A percentile compares a stretch with the other conserved stretches of the same genome.
Conservation (phyloP, 2,797 vertebrate species). For the Limnodromus scolopaceus region DNA sequence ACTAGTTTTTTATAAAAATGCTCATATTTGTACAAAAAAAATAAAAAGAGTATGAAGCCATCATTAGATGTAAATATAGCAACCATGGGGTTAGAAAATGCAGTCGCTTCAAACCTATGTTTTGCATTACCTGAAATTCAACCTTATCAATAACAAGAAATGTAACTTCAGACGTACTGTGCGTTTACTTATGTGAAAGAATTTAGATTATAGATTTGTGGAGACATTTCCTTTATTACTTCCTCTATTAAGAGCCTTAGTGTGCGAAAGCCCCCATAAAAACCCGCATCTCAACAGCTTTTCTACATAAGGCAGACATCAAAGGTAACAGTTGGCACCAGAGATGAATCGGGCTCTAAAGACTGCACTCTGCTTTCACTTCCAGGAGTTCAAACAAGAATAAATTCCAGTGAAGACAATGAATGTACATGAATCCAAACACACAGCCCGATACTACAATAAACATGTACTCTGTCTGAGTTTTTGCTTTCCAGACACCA, state of each 20-base stretch:
- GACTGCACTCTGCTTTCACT: not conserved
- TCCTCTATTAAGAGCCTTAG: not conserved
- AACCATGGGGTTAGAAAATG: not conserved
- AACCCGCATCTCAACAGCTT: not conserved
- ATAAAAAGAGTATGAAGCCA: not conserved
- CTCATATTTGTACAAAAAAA: not conserved
- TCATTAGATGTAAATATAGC: not conserved
- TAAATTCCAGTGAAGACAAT: not conserved
- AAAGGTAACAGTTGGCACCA: constrained; percentile 40
- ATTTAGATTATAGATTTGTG: not conserved
- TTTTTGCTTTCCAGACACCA: not conserved
- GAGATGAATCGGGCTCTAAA: not conserved
- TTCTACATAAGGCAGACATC: not conserved
- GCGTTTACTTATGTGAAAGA: not conserved
- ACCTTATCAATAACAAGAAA: not conserved
- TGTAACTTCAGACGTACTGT: not conserved
- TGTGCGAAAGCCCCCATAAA: not conserved
- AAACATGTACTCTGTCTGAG: not conserved
- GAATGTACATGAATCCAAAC: not conserved
- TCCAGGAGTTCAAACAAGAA: constrained; percentile 3
- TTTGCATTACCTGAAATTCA: not conserved
- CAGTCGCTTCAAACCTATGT: not conserved
- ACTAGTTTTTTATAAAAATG: not conserved
- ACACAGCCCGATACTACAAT: not conserved
- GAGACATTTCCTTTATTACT: not conserved